Evolutionary conservation across 2,113 vertebrate genomes (phyloP).

Genomic region (human (Homo sapiens)): DNA sequence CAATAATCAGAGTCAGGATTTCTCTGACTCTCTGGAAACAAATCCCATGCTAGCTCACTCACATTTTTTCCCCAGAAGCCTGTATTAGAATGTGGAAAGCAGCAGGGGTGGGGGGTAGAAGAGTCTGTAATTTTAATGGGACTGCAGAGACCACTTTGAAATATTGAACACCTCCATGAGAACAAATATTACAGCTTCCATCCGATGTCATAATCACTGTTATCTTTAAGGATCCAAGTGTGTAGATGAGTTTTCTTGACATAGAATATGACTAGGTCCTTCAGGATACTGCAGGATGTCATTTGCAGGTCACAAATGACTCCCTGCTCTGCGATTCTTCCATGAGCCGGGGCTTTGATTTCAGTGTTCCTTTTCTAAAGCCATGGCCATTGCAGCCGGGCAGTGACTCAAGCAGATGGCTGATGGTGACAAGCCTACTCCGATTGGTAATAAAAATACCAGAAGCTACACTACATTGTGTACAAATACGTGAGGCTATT

Average conservation of each 20-base stretch:
- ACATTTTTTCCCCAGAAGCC: background rate
- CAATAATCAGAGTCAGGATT: slow-evolving; percentile 48
- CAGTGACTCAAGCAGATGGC: slow-evolving; percentile 68
- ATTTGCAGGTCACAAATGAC: background rate
- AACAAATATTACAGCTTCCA: slow-evolving; percentile 42
- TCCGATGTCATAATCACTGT: background rate
- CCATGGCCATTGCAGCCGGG: background rate
- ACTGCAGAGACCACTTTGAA: slow-evolving; percentile 66
- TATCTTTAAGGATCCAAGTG: background rate
- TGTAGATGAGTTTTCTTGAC: background rate
- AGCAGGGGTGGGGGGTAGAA: background rate
- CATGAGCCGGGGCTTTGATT: background rate
- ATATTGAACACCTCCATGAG: slow-evolving; percentile 12
- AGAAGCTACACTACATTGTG: slow-evolving; percentile 50
- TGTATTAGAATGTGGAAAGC: slow-evolving; percentile 13
- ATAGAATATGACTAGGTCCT: background rate
- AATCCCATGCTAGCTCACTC: background rate
- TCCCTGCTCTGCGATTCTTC: slow-evolving; percentile 7
- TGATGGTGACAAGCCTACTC: slow-evolving; percentile 47
- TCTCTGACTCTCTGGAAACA: slow-evolving; percentile 49
- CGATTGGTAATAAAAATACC: slow-evolving; percentile 63
- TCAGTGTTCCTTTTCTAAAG: background rate
- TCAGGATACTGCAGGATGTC: background rate
- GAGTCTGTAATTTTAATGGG: slow-evolving; percentile 44
- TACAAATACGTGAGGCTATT: slow-evolving; percentile 46